Base-by-base conservation (phyloP, 1,140 invertebrate species). In the Gonioctena quinquepunctata region DNA sequence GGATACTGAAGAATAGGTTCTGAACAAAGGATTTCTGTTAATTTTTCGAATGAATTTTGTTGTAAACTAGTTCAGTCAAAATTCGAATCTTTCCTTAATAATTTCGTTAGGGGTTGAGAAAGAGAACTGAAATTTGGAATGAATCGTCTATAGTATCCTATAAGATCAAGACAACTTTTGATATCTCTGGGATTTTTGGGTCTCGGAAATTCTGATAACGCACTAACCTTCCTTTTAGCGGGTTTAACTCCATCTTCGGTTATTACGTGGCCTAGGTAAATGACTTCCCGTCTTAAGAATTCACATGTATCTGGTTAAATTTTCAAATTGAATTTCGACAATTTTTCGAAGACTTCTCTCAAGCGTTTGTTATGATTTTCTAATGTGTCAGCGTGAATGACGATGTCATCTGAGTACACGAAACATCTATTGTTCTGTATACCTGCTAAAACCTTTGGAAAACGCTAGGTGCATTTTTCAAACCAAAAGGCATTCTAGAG, bases 231-330 rank as follows among this genome's bases (percentile, higher is more conserved):
- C 8, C 69, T 59, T 7, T 73, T 73, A 50, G 71, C 71, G n/a
- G 74, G 75, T 69, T 71, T 72, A 19, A 77, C 59, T 19, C 74
- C 79, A 19, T 76, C 33, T 7, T 52, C 1, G 11, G 70, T 69
- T n/a, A 78, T 67, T 23, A 78, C 68, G 65, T 86, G 84, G 4
- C 85, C 85, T 27, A 87, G 74, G 74, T 84, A 85, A 4, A 69
- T 56, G 1, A 86, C 79, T 81, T 85, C 81, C 59, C 80, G 77
- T 70, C 74, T 71, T 23, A 85, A 70, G 72, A 83, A 82, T 68
- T 82, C 74, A 7, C 60, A 54, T 59, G 70, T 66, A 26, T 56
- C 57, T 27, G 50, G 50, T 60, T 71, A 54, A 1, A 72, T 62
- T 67, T 75, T 75, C 3, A 75, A 61, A 16, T 66, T 72, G 2